Base-by-base conservation (phyloP, 2,113 vertebrate genomes). In the Brachirus orientalis region DNA sequence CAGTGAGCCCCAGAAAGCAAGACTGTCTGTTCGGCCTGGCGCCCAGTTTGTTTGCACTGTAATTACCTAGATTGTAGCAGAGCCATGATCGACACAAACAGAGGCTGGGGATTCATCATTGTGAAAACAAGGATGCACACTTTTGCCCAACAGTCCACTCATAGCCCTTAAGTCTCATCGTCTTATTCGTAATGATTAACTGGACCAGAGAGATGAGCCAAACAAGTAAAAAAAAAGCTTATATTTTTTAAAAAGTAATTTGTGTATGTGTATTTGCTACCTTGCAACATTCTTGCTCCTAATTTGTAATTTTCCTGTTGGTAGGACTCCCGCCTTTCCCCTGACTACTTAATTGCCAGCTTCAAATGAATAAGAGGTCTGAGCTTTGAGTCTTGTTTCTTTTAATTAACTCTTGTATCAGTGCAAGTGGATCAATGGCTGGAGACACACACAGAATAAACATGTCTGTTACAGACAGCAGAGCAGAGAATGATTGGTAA, bases 321-420 rank as follows among this genome's bases (percentile, higher is more conserved):
- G 70, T 59, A 48, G 35, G 40, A 7, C 44, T 17, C 66, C 46
- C 3, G 22, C 65, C 45, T 75, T 43, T 46, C 57, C 47, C 57
- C 51, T 52, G 57, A 63, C 48, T 43, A n/a, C 44, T 65, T 61
- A 55, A 68, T 51, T 59, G 50, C 51, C 71, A n/a, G 56, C 48
- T 82, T 75, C 64, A 78, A 80, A 75, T 48, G 51, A 77, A 57
- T 72, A 20, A 35, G 13, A 33, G 53, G 50, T 58, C 47, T 68
- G 47, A 78, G 58, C 75, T 65, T 62, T 69, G 41, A 70, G 56
- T 18, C 46, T 13, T 7, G 64, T 65, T 40, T 58, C 65, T 78
- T 86, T 84, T 80, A 76, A 88, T 90, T 81, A 87, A 80, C 66
- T 82, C 20, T 57, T 64, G 19, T 58, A 75, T 85, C 70, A 77